phyloP scores from a whole-genome alignment of 2,113 vertebrate genomes.

The Myodes glareolus region DNA sequence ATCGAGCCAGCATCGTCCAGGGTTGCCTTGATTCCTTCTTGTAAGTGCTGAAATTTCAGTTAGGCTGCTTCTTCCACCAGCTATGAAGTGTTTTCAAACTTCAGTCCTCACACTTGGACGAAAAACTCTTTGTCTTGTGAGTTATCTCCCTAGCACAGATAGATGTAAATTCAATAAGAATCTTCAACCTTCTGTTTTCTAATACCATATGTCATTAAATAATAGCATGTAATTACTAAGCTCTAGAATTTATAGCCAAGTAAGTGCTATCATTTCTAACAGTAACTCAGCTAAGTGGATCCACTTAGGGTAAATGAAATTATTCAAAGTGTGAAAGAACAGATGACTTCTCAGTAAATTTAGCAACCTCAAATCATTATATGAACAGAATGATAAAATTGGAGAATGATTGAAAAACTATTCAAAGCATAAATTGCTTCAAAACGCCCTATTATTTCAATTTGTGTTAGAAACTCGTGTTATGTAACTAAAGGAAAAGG shows the following conservation, averaged over 20 bases:
- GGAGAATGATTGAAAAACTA: constrained; percentile 55
- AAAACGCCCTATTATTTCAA: constrained; percentile 69
- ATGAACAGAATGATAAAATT: constrained; percentile 52
- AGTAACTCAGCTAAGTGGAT: constrained; percentile 58
- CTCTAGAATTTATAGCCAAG: constrained; percentile 33
- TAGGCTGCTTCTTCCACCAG: neutral
- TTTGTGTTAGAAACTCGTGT: constrained; percentile 72
- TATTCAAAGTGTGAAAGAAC: neutral
- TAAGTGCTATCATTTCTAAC: constrained; percentile 14
- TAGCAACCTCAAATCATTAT: neutral
- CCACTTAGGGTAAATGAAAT: neutral
- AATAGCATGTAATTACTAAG: constrained; percentile 6
- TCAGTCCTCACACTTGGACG: neutral
- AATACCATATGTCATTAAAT: neutral
- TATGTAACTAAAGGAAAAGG: constrained; percentile 72
- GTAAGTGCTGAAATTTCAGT: neutral
- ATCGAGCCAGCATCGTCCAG: too few species aligned
- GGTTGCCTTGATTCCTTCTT: too few species aligned
- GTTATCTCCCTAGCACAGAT: neutral
- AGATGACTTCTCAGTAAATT: constrained; percentile 38
- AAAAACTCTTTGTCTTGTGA: neutral
- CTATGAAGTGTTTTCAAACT: too few species aligned
- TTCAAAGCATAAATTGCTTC: constrained; percentile 68
- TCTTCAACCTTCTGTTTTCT: constrained; percentile 26
- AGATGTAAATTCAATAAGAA: neutral